Evolutionary conservation across 2,113 vertebrate species (phyloP), one percentile per base, ranked within the genome.

Genomic region (Lepisosteus osseus): DNA sequence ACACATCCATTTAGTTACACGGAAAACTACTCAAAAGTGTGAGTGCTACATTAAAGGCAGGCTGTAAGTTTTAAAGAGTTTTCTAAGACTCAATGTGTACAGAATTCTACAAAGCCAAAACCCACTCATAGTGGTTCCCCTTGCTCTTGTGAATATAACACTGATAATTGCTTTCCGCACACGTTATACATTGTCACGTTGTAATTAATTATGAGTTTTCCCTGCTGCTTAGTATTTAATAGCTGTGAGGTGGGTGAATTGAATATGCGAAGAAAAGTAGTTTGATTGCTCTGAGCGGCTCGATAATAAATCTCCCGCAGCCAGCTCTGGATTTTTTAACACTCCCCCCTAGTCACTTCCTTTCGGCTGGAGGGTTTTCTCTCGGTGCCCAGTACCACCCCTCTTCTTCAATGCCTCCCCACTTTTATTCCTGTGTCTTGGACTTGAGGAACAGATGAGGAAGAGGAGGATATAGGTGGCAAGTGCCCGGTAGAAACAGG

Each of bases 161-260:
- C 47, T 8, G 15, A 51, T 71, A 71, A 47, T 54, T n/a, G 42
- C 61, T 63, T 64, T 14, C 54, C 64, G 41, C 64, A 29, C 69
- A 9, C 45, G 4, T 54, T 67, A 29, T 2, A 55, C 41, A 71
- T 61, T 54, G 43, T 45, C 17, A 61, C 17, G 29, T 29, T 29
- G 61, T 17, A 71, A 71, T 71, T 71, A 71, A 54, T 62, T 55
- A 17, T 41, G 40, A 71, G 43, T 64, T 64, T 15, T 54, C n/a
- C 17, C 51, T 54, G 70, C 70, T 71, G 51, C 54, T 71, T 71
- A 51, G 70, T 42, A 45, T 40, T 71, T 47, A 54, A 64, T 71
- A 64, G 45, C 45, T 29, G 70, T 13, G 29, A 64, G 44, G 3
- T 64, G 63, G 45, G 29, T 64, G 11, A 11, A 47, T 54, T 61